Conservation (phyloP, 2,888 invertebrate genomes). For the Drosophila paranaensis region DNA sequence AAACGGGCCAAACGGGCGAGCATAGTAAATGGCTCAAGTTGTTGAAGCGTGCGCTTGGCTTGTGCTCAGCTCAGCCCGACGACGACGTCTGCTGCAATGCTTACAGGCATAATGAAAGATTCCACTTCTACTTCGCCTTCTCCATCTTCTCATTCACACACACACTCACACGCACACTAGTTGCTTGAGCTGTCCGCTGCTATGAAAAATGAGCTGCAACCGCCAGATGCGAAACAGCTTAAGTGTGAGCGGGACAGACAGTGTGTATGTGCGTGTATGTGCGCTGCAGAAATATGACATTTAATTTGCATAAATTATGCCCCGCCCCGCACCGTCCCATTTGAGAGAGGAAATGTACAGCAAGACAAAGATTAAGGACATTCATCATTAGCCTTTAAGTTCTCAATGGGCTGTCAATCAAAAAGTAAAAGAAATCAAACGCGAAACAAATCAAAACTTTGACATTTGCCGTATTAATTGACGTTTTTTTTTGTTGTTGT, state of each 20-base stretch:
- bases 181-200: slow-evolving; percentile 55
- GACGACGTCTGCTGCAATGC: slow-evolving; percentile 35
- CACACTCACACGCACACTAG: slow-evolving; percentile 23
- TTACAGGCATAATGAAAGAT: slow-evolving; percentile 45
- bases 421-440: slow-evolving; percentile 8
- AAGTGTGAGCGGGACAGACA: slow-evolving; percentile 1
- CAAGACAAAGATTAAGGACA: slow-evolving; percentile 9
- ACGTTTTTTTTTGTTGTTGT: slow-evolving; percentile 26
- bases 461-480: slow-evolving; percentile 56
- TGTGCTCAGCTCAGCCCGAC: slow-evolving; percentile 18
- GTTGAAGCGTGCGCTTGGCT: slow-evolving; percentile 47
- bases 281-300: slow-evolving; percentile 59
- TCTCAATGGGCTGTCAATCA: slow-evolving; percentile 48
- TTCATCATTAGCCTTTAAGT: slow-evolving; percentile 39
- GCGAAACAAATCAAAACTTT: slow-evolving; percentile 56
- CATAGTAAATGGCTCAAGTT: slow-evolving; percentile 55
- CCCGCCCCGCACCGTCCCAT: slow-evolving; percentile 2
- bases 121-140: slow-evolving; percentile 17
- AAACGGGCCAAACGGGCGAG: slow-evolving; percentile 14
- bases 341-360: slow-evolving; percentile 16
- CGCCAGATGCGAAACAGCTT: slow-evolving; percentile 25
- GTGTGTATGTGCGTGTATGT: slow-evolving; percentile 22
- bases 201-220: slow-evolving; percentile 60
- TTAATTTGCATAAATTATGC: slow-evolving; percentile 68
- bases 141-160: slow-evolving; percentile 9